A percentile compares a stretch with the other conserved stretches of the same genome.
phyloP scores from a whole-genome alignment of 1,140 invertebrate genomes.

The Acyrthosiphon pisum region DNA sequence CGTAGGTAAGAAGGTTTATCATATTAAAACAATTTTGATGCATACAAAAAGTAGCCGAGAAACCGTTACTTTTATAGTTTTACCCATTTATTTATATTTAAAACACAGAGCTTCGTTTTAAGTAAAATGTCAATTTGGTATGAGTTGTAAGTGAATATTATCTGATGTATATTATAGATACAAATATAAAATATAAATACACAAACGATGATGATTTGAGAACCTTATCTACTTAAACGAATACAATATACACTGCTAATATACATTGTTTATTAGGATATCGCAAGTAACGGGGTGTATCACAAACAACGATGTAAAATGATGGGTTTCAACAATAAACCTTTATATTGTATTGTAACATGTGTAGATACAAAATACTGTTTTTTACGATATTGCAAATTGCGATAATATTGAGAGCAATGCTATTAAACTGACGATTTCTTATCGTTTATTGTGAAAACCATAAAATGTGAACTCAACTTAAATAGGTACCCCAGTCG shows the following conservation, averaged over 20 bases:
- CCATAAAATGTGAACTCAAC: neutral
- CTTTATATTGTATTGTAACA: neutral
- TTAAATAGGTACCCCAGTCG: neutral
- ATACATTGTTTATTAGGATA: neutral
- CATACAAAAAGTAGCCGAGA: neutral
- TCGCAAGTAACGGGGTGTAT: neutral
- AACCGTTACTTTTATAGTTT: neutral
- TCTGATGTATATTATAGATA: neutral
- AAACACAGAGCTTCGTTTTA: neutral
- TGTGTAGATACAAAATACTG: neutral
- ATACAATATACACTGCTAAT: neutral
- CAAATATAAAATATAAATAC: neutral
- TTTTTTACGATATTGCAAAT: constrained; percentile 4
- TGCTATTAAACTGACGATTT: neutral
- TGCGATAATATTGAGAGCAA: neutral
- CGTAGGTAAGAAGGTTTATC: no score
- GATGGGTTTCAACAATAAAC: neutral
- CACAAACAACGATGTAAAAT: neutral
- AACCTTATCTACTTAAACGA: neutral
- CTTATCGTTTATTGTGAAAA: neutral
- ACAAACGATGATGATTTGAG: neutral
- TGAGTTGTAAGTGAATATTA: neutral
- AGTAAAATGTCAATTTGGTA: neutral
- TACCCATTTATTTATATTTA: neutral
- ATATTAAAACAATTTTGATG: neutral